Percentiles rank a stretch among this genome's conserved stretches.
phyloP scores from a whole-genome alignment of 2,888 invertebrate species.

The Scaeva pyrastri region DNA sequence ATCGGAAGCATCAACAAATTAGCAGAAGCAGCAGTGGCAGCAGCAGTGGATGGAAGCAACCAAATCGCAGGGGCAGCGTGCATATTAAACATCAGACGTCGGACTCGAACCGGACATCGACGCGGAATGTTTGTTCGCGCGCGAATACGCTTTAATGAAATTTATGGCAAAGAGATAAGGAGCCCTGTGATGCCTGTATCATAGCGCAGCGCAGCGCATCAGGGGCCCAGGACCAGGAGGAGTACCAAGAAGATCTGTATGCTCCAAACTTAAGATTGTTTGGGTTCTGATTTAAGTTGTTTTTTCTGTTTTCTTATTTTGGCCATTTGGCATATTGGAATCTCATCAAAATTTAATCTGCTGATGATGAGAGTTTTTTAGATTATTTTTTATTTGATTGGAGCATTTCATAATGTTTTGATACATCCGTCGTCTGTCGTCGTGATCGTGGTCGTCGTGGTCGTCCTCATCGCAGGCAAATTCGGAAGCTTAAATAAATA shows the following conservation, averaged over 20 bases:
- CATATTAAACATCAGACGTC: neutral
- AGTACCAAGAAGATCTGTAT: conserved; percentile 15
- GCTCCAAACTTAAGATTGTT: conserved; percentile 1
- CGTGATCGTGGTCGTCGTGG: too few relatives aligned
- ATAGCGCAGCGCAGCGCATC: too few relatives aligned
- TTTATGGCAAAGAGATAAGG: conserved; percentile 61
- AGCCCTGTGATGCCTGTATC: too few relatives aligned
- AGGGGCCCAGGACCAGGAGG: too few relatives aligned
- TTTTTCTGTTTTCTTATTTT: neutral
- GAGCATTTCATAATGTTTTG: conserved; percentile 56
- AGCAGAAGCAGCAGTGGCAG: conserved; percentile 20
- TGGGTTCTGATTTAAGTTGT: conserved; percentile 29
- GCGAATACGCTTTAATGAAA: conserved; percentile 32
- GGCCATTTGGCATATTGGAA: conserved; percentile 29
- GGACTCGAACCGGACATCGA: conserved; percentile 37
- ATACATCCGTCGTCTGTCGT: too few relatives aligned
- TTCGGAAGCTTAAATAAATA: conserved; percentile 74
- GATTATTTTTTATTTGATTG: conserved; percentile 3
- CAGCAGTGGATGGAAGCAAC: neutral
- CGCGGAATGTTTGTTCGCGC: conserved; percentile 51
- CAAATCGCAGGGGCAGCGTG: conserved; percentile 3
- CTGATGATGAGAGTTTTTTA: conserved; percentile 42
- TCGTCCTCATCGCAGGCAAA: conserved; percentile 38
- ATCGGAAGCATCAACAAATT: conserved; percentile 74
- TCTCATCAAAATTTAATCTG: conserved; percentile 55